Evolutionary conservation across 2,888 invertebrate species (phyloP), one percentile per base, ranked within the genome.

Genomic region (Anaspis maculata): DNA sequence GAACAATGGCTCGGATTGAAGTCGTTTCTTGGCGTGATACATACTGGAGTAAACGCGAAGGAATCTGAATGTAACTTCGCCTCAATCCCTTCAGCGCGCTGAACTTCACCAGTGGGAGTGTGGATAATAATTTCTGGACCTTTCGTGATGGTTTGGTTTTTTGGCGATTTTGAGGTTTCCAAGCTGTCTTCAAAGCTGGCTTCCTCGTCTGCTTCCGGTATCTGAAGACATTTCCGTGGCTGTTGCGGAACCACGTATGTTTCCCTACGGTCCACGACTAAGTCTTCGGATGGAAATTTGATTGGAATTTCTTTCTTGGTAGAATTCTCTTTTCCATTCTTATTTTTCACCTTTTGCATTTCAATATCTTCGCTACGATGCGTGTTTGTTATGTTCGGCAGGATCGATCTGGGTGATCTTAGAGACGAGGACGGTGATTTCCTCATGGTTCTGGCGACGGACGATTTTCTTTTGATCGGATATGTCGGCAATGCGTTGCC

Each of bases 121-220:
- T 32, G 27, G n/a, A n/a, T n/a, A n/a, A n/a, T n/a, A n/a, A n/a
- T n/a, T n/a, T n/a, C n/a, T n/a, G n/a, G n/a, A n/a, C n/a, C n/a
- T n/a, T n/a, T n/a, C n/a, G n/a, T n/a, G n/a, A n/a, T n/a, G n/a
- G n/a, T n/a, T n/a, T n/a, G n/a, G n/a, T n/a, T n/a, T n/a, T n/a
- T n/a, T n/a, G n/a, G n/a, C n/a, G n/a, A n/a, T n/a, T n/a, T n/a
- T n/a, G n/a, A n/a, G n/a, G n/a, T n/a, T 32, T 51, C 49, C 14
- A 49, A 38, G 39, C 49, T 51, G 33, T 52, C 50, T 16, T 51
- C 41, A 30, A 52, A 51, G 10, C 11, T 24, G 5, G 5, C 19
- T 6, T 19, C 19, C 5, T 9, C 5, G 9, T 19, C 9, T n/a
- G n/a, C n/a, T n/a, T n/a, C n/a, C n/a, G n/a, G n/a, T n/a, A n/a